Conservation (phyloP, 2,797 vertebrate genomes). For the Sebastolobus alascanus region DNA sequence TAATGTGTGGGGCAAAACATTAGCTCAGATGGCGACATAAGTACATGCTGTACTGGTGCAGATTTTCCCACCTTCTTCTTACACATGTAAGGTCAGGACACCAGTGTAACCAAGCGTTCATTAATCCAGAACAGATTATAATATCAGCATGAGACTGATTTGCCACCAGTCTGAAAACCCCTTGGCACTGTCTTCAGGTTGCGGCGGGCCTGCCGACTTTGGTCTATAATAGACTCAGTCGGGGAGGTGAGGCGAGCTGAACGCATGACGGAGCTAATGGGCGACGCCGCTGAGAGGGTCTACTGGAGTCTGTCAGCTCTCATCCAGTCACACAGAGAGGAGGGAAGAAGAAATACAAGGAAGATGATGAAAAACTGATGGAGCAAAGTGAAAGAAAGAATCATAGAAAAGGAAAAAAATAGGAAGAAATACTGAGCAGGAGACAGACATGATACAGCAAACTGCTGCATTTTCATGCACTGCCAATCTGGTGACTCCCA, state of each 20-base stretch:
- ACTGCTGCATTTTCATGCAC: not conserved
- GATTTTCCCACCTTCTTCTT: not conserved
- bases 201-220: not conserved
- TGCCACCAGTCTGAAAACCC: constrained; percentile 31
- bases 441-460: not conserved
- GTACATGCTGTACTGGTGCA: not conserved
- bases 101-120: not conserved
- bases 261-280: constrained; percentile 68
- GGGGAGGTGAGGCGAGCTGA: constrained; percentile 41
- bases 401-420: not conserved
- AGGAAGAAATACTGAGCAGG: not conserved
- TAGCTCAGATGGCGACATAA: not conserved
- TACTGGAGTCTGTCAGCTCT: constrained; percentile 63
- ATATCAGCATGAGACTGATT: constrained; percentile 32
- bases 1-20: not conserved
- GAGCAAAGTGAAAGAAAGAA: not conserved
- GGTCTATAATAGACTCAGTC: constrained; percentile 43
- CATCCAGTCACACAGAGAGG: constrained; percentile 54
- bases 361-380: constrained; percentile 4
- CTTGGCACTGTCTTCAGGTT: constrained; percentile 31
- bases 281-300: constrained; percentile 44
- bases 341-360: not conserved
- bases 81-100: constrained; percentile 9
- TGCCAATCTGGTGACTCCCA: not conserved
- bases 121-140: constrained; percentile 25